Base-by-base conservation (phyloP, 2,797 vertebrate species). In the Jordanella pulchra region DNA sequence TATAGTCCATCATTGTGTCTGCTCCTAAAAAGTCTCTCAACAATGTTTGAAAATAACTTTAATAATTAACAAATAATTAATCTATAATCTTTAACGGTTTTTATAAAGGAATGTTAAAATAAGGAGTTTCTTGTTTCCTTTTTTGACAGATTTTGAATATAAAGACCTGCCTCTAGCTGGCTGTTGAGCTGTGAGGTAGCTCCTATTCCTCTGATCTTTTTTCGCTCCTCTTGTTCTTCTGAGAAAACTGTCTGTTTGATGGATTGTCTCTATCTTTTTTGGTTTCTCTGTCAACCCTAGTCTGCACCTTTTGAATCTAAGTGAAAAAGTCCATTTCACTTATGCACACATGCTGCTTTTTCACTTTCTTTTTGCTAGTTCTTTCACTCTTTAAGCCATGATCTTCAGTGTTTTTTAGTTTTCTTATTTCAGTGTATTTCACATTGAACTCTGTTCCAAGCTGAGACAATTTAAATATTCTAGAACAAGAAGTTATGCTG, bases 171-270 rank as follows among this genome's bases (percentile, higher is more conserved):
- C 80, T 60, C 68, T 75, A 71, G 28, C 69, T 35, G 79, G 58
- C 69, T 80, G 74, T 70, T 82, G 50, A 50, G 65, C 66, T 9
- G 28, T 32, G 69, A 77, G 66, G 63, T 72, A 47, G 42, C 75
- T 82, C 74, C 77, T 48, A 3, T 50, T 55, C 12, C 72, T 68
- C 74, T 61, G 14, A 58, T 75, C 72, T 65, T 48, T 69, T 55
- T 47, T 44, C 39, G 14, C 17, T 14, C 53, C 53, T 60, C 47
- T 55, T 55, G 63, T 81, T 82, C 73, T 81, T 71, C 76, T 86
- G 78, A 72, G 76, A 84, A 80, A 71, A 77, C 76, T 89, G 85
- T 89, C 89, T 84, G 47, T 89, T 86, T 90, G 91, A 92, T 89
- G 87, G 86, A 92, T 91, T 44, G 76, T 89, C 86, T 89, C 82